Percentiles rank a stretch among this genome's conserved stretches.
These are phyloP conservation scores for Oxyscelio sp. DNA, from an alignment of 2,888 invertebrate species.

Conservation along the genomic window DNA sequence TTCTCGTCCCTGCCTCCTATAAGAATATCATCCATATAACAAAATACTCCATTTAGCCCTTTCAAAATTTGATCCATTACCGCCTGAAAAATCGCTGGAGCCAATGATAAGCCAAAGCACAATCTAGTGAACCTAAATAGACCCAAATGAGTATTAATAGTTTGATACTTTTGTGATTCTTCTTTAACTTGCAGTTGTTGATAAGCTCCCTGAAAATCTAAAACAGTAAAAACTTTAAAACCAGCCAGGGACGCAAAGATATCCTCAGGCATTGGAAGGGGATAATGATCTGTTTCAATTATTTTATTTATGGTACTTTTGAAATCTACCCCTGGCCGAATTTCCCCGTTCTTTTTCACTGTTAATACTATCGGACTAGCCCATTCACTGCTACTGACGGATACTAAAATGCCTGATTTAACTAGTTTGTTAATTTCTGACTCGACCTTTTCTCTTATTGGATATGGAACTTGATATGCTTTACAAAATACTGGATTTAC, in stretches of 20 bases:
- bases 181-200: conserved; percentile 50
- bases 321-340: conserved; percentile 24
- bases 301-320: conserved; percentile 14
- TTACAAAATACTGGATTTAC: conserved; percentile 26
- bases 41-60: conserved; percentile 70
- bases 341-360: conserved; percentile 14
- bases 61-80: conserved; percentile 80
- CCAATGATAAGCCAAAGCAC: conserved; percentile 83
- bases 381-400: conserved; percentile 14
- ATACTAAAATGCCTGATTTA: background rate
- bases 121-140: conserved; percentile 71
- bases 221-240: conserved; percentile 38
- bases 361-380: conserved; percentile 8
- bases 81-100: conserved; percentile 84
- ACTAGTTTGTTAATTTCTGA: conserved; percentile 25
- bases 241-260: conserved; percentile 21
- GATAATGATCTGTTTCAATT: conserved; percentile 21
- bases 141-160: conserved; percentile 23
- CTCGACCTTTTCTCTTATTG: conserved; percentile 15
- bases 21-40: conserved; percentile 81
- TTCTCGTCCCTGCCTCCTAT: conserved; percentile 74
- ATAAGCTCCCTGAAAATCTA: conserved; percentile 57
- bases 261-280: conserved; percentile 26
- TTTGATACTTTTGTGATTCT: conserved; percentile 34
- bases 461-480: conserved; percentile 30